phyloP scores from a whole-genome alignment of 2,888 invertebrate genomes.

The Iphiclides podalirius region DNA sequence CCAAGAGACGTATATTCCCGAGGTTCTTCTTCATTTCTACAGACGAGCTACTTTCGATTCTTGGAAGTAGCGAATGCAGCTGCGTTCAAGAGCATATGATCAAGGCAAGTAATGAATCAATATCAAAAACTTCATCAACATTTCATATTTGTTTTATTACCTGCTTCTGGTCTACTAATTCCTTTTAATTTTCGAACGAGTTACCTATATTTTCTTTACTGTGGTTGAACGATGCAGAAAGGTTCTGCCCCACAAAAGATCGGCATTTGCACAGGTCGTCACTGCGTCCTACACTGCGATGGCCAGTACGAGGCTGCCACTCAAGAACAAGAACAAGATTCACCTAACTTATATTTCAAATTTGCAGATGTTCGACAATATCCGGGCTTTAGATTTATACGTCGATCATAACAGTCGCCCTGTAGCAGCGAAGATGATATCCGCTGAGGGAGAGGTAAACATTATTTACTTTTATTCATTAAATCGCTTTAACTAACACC shows the following conservation, averaged over 20 bases:
- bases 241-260: too few species aligned
- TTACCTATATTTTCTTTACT: too few species aligned
- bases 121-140: too few species aligned
- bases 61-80: conserved; percentile 91
- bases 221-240: too few species aligned
- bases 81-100: conserved; percentile 96
- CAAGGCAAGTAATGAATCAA: conserved; percentile 87
- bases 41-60: conserved; percentile 92
- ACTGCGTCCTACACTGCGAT: too few species aligned
- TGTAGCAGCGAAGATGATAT: conserved; percentile 90
- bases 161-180: too few species aligned
- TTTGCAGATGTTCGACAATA: conserved; percentile 94
- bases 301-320: too few species aligned
- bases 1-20: conserved; percentile 92
- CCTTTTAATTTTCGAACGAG: too few species aligned
- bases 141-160: background rate
- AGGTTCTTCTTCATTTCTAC: conserved; percentile 97
- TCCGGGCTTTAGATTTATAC: conserved; percentile 85
- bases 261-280: too few species aligned
- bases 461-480: background rate
- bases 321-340: too few species aligned
- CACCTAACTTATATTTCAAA: too few species aligned
- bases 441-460: conserved; percentile 88
- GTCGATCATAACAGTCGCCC: conserved; percentile 83
- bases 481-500: background rate